A percentile compares a stretch with the other conserved stretches of the same genome.
phyloP scores from a whole-genome alignment of 2,888 invertebrate genomes.

The Nebria salina region DNA sequence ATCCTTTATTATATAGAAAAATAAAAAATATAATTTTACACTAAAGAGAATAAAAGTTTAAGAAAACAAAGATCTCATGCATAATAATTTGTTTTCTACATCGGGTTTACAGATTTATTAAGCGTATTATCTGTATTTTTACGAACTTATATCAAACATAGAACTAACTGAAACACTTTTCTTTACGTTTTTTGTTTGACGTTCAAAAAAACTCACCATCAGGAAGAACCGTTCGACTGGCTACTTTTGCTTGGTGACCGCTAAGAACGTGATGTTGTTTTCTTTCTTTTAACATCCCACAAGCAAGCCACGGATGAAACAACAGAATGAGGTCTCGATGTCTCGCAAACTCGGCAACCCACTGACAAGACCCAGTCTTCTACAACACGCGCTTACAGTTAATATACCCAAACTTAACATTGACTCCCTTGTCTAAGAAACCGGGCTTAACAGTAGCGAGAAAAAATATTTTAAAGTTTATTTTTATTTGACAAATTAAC shows the following conservation, averaged over 20 bases:
- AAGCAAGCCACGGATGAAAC: constrained; percentile 1
- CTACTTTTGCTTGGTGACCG: constrained; percentile 1
- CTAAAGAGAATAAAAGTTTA: too few relatives aligned
- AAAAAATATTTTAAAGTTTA: too few relatives aligned
- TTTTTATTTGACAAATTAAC: too few relatives aligned
- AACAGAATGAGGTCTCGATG: not conserved
- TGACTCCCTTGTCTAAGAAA: not conserved
- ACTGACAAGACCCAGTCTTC: not conserved
- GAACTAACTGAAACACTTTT: not conserved
- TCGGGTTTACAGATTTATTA: too few relatives aligned
- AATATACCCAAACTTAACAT: not conserved
- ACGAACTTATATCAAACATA: not conserved
- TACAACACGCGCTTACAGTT: not conserved
- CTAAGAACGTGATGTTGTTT: not conserved
- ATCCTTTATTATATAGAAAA: too few relatives aligned
- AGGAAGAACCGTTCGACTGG: not conserved
- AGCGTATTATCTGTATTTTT: too few relatives aligned
- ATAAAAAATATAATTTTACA: too few relatives aligned
- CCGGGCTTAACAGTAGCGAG: not conserved
- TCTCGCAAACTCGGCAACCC: constrained; percentile 1
- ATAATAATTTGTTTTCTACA: too few relatives aligned
- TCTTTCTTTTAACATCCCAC: not conserved
- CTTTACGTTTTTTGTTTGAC: not conserved
- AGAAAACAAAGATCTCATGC: too few relatives aligned
- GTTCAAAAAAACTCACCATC: not conserved